Conservation (phyloP, 2,888 invertebrate species). For the Patella caerulea region DNA sequence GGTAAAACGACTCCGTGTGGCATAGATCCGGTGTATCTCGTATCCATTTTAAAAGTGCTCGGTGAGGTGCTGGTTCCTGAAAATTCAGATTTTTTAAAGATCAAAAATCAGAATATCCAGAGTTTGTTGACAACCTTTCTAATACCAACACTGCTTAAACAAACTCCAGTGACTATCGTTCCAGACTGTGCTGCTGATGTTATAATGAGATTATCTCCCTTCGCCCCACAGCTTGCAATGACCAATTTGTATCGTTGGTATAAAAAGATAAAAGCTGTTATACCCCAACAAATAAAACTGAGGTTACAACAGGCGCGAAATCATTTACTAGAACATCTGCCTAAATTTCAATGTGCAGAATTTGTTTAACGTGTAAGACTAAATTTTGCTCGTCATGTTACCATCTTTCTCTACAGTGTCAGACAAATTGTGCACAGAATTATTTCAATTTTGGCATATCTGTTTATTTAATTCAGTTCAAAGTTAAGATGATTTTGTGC, state of each 20-base stretch:
- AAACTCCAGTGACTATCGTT: not conserved
- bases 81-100: not conserved
- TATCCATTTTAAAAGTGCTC: not conserved
- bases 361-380: not conserved
- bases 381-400: too few species aligned
- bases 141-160: not conserved
- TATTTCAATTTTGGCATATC: too few species aligned
- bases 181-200: not conserved
- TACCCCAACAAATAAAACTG: not conserved
- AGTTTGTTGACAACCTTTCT: not conserved
- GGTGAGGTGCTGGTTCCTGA: not conserved
- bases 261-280: not conserved
- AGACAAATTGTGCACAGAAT: too few species aligned
- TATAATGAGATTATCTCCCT: not conserved
- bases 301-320: not conserved
- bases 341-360: not conserved
- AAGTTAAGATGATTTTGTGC: too few species aligned
- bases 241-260: not conserved
- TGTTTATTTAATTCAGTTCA: too few species aligned
- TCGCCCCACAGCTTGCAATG: not conserved
- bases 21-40: not conserved
- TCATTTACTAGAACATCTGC: not conserved
- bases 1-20: not conserved
- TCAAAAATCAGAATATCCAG: not conserved
- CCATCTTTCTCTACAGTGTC: too few species aligned